A percentile compares a stretch with the other conserved stretches of the same genome.
These are phyloP conservation scores for Dryadula phaetusa DNA, from an alignment of 2,888 invertebrate species.

Conservation along the genomic window DNA sequence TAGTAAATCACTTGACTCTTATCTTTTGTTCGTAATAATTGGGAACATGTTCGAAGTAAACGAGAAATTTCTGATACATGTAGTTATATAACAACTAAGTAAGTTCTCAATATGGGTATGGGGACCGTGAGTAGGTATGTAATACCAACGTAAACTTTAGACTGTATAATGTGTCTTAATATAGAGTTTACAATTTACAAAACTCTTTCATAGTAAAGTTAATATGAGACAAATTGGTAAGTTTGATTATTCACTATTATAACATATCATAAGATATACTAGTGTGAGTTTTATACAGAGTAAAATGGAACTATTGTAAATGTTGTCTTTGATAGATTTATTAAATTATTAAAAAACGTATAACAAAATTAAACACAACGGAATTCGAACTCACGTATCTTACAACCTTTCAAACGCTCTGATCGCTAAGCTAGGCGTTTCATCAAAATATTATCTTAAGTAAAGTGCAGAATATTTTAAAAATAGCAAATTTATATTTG, in stretches of 20 bases:
- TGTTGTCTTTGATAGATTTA: no score
- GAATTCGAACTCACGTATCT: no score
- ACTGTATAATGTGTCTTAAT: not conserved
- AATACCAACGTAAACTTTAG: not conserved
- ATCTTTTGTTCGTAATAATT: conserved; percentile 67
- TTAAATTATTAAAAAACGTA: no score
- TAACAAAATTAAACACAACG: no score
- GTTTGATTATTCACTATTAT: not conserved
- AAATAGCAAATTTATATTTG: no score
- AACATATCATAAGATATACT: not conserved
- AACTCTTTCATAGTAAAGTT: not conserved
- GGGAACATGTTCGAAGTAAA: conserved; percentile 55
- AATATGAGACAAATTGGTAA: not conserved
- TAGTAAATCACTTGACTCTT: conserved; percentile 53
- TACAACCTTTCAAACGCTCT: no score
- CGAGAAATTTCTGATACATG: conserved; percentile 59
- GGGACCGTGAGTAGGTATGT: not conserved
- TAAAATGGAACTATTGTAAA: no score
- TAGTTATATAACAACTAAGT: conserved; percentile 21
- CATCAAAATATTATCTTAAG: no score
- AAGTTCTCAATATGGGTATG: conserved; percentile 8
- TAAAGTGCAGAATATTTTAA: no score
- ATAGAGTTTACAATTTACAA: not conserved
- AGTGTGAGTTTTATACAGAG: no score
- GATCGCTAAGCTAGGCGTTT: no score